Evolutionary conservation across 2,113 vertebrate genomes (phyloP).

Genomic region (Aphelocoma coerulescens): DNA sequence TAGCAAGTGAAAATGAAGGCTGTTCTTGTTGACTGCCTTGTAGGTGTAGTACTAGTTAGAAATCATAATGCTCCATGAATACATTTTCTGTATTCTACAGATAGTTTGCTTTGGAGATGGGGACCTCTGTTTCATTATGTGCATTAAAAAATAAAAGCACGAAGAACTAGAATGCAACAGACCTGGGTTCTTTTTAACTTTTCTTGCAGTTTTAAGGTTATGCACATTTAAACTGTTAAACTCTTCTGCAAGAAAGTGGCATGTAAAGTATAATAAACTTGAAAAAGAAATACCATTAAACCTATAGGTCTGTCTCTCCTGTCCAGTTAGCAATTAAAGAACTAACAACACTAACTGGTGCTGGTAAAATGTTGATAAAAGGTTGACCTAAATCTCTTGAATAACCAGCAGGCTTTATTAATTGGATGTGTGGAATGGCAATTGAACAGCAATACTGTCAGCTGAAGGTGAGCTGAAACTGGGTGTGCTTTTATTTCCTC

Average conservation of each 20-base stretch:
- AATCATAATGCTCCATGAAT: slow-evolving; percentile 4
- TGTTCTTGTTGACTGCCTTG: slow-evolving; percentile 7
- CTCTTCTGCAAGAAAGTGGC: neutral
- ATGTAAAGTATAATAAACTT: neutral
- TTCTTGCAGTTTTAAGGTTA: neutral
- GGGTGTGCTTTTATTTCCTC: neutral
- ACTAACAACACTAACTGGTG: neutral
- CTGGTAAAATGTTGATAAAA: neutral
- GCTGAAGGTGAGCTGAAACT: neutral
- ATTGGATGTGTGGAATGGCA: neutral
- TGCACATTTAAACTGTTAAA: neutral
- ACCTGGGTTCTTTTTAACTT: neutral
- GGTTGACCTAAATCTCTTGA: neutral
- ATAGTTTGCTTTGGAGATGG: slow-evolving; percentile 1
- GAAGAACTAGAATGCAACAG: neutral
- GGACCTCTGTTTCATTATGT: neutral
- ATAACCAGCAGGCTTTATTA: neutral
- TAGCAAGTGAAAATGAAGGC: slow-evolving; percentile 21
- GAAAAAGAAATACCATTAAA: neutral
- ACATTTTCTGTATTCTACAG: neutral
- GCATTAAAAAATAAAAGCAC: neutral
- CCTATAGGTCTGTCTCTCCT: neutral
- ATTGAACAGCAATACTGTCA: neutral
- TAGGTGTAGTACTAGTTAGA: slow-evolving; percentile 32
- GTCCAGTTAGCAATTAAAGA: neutral